A percentile compares a stretch with the other conserved stretches of the same genome.
Evolutionary conservation across 2,888 invertebrate species (phyloP).

Genomic region (Crocallis elinguaria): DNA sequence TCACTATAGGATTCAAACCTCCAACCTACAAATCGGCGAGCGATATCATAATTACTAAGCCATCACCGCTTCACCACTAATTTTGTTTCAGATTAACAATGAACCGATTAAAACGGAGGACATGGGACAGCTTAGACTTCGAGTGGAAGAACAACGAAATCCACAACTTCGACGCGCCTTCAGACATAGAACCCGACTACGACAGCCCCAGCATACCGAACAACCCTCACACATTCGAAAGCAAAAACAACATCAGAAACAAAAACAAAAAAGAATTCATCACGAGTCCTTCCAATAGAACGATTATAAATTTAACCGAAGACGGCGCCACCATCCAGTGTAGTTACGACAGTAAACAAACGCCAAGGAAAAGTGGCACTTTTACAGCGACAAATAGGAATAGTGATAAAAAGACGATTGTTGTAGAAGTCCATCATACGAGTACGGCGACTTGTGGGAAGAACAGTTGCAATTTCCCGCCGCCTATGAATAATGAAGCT

Average conservation of each 20-base stretch:
- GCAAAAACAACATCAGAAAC: slow-evolving; percentile 59
- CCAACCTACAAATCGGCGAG: no score
- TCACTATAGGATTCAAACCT: no score
- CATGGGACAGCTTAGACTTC: slow-evolving; percentile 86
- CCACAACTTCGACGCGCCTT: slow-evolving; percentile 79
- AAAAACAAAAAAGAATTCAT: slow-evolving; percentile 66
- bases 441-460: slow-evolving; percentile 65
- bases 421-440: slow-evolving; percentile 89
- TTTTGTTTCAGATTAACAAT: slow-evolving; percentile 63
- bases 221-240: slow-evolving; percentile 76
- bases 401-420: slow-evolving; percentile 86
- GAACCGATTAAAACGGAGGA: slow-evolving; percentile 77
- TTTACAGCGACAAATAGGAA: slow-evolving; percentile 66
- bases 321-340: slow-evolving; percentile 89
- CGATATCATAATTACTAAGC: no score
- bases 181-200: slow-evolving; percentile 79
- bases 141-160: slow-evolving; percentile 81
- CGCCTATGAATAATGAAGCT: slow-evolving; percentile 56
- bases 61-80: no score
- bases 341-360: slow-evolving; percentile 75
- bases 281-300: slow-evolving; percentile 85
- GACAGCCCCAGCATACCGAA: slow-evolving; percentile 80
- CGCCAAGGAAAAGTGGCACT: slow-evolving; percentile 66
- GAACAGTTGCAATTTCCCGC: slow-evolving; percentile 60
- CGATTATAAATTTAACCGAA: slow-evolving; percentile 89